phyloP scores from a whole-genome alignment of 2,113 vertebrate species.

The Thamnaconus septentrionalis region DNA sequence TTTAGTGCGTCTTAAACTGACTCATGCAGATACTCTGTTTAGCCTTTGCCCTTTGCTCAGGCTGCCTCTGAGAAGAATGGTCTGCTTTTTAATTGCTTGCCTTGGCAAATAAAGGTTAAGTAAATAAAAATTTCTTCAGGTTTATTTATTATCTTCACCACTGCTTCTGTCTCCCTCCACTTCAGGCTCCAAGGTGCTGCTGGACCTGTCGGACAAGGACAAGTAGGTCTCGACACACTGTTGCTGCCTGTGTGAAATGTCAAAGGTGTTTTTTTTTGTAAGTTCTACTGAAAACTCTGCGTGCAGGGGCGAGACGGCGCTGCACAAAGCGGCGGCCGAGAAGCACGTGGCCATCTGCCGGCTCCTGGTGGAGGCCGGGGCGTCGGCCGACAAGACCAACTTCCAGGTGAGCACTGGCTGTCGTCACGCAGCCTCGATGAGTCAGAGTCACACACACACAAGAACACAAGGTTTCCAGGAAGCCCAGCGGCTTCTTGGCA shows the following conservation, averaged over 20 bases:
- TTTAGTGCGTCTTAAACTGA: too few species aligned
- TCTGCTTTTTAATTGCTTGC: too few species aligned
- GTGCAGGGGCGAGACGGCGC: slow-evolving; percentile 89
- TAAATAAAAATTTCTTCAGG: too few species aligned
- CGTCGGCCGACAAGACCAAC: slow-evolving; percentile 88
- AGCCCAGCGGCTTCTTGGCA: not conserved
- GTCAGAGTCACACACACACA: not conserved
- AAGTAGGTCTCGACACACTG: slow-evolving; percentile 75
- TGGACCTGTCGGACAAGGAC: slow-evolving; percentile 92
- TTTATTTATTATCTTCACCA: not conserved
- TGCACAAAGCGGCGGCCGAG: slow-evolving; percentile 92
- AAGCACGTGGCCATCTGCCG: slow-evolving; percentile 85
- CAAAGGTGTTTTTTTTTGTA: slow-evolving; percentile 7
- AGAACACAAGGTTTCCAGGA: not conserved
- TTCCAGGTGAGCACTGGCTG: slow-evolving; percentile 76
- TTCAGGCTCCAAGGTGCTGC: slow-evolving; percentile 85
- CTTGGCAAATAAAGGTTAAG: too few species aligned
- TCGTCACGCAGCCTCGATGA: too few species aligned
- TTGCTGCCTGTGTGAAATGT: too few species aligned
- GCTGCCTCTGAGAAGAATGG: too few species aligned
- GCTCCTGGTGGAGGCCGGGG: slow-evolving; percentile 88
- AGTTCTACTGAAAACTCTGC: slow-evolving; percentile 2
- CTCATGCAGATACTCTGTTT: too few species aligned
- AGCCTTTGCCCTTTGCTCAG: too few species aligned
- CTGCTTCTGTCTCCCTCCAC: slow-evolving; percentile 12